Base-by-base conservation (phyloP, 2,888 invertebrate genomes). In the Eumacrocentrus americanus region DNA sequence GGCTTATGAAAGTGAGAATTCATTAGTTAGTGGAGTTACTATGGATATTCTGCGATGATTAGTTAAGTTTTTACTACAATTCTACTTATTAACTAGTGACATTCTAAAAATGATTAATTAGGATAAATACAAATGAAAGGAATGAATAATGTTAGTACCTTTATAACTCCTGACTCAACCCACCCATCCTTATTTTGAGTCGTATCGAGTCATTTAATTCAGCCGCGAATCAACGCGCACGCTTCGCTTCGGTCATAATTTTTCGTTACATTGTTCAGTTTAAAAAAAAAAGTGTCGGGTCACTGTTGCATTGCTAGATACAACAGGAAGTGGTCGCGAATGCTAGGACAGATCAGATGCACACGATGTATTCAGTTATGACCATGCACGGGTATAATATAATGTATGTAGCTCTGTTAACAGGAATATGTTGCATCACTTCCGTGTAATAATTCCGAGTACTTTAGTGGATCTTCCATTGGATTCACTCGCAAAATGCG, bases 361-460 rank as follows among this genome's bases (percentile, higher is more conserved):
- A 46, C 14, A 14, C 7, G 7, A 22, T 46, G 25, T 5, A 25
- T 22, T 46, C 7, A 25, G 6, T 46, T 22, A 46, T 23, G 14
- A 6, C 46, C 20, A 46, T 46, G 46, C 16, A 40, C 38, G 18
- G 7, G 16, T 40, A 9, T 14, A 12, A 40, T 14, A 14, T 23
- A 14, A 37, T 53, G 34, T 48, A 18, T n/a, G n/a, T n/a, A 18
- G 25, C 23, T 44, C 35, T 44, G 51, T 44, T 51, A 37, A 58
- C 14, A 51, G 52, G 62, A 50, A 42, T 37, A 37, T 38, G 64
- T 67, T 67, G 62, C 64, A 50, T 66, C 61, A 66, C 51, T 60
- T 66, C 66, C 66, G 64, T 61, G 48, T 57, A 53, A 52, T 37
- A 64, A 56, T 58, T 46, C 47, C 22, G 12, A 22, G 23, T 11